phyloP scores from a whole-genome alignment of 2,888 invertebrate species.

The Patella pellucida region DNA sequence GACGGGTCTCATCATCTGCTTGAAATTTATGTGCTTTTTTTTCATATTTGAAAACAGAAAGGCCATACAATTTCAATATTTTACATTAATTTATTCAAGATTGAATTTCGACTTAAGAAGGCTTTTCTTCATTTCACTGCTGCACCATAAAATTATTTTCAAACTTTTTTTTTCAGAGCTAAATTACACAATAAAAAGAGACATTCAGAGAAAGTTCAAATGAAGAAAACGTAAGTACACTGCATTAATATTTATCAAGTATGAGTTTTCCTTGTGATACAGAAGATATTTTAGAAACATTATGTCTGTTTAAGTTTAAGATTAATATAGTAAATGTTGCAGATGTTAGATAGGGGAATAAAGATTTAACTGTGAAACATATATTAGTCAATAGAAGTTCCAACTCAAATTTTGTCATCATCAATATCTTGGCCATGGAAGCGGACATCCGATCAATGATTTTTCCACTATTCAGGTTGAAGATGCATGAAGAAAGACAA shows the following conservation, averaged over 20 bases:
- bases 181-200: constrained; percentile 97
- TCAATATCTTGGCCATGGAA: background rate
- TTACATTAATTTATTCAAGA: no score
- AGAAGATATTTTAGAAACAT: background rate
- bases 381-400: background rate
- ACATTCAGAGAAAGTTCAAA: constrained; percentile 97
- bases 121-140: no score
- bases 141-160: constrained; percentile 6
- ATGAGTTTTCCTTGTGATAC: background rate
- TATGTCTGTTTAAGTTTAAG: no score
- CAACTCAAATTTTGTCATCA: background rate
- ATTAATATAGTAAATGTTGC: no score
- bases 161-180: constrained; percentile 74
- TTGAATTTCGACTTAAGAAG: no score
- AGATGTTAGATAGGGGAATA: no score
- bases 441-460: background rate
- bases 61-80: no score
- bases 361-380: no score
- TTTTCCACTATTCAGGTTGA: constrained; percentile 74
- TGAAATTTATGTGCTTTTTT: no score
- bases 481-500: constrained; percentile 95
- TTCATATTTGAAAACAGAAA: no score
- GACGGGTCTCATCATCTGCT: no score
- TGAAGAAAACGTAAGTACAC: constrained; percentile 87
- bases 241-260: background rate